Evolutionary conservation across 2,888 invertebrate genomes (phyloP), one percentile per base, ranked within the genome.

Genomic region (Autographa gamma): DNA sequence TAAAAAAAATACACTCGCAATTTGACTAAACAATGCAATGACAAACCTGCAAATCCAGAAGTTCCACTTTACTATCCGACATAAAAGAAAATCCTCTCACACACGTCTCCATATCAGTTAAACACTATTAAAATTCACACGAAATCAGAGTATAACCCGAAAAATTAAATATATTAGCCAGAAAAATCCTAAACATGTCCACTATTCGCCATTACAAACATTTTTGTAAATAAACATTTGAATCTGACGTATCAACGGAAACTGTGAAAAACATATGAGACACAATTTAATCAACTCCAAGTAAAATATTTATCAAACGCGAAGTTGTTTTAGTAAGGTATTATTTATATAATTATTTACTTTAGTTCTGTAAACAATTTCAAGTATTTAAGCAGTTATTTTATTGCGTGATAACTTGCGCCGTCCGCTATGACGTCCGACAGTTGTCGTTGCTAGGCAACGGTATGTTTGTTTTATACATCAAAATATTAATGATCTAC

Each of bases 21-120:
- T 43, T 43, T 43, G 43, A 14, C 41, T 43, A 41, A 11, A 43
- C 16, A 43, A n/a, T 7, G 8, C 66, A 62, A n/a, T 4, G 19
- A 80, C 84, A 63, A 74, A 93, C 94, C 90, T 93, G 89, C 66
- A 93, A 86, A 66, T 91, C 88, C 13, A 76, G 69, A 16, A 82
- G 74, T 66, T 91, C 90, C 25, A 87, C 67, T 81, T 89, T 90
- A 32, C 63, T 86, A 61, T 90, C 88, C 3, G 93, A 88, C 91
- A 93, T 92, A 77, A 85, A 94, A 25, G 93, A 93, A 81, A 94
- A 95, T 34, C 94, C 95, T 81, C 93, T 86, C 1, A 91, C 61
- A 68, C 89, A 90, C 25, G 92, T 86, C 69, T 92, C 91, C 91
- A 92, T 90, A 54, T 32, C 19, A 59, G 43, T 60, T 54, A 70